phyloP scores from a whole-genome alignment of 2,797 vertebrate genomes.

The Cheirogaleus major region DNA sequence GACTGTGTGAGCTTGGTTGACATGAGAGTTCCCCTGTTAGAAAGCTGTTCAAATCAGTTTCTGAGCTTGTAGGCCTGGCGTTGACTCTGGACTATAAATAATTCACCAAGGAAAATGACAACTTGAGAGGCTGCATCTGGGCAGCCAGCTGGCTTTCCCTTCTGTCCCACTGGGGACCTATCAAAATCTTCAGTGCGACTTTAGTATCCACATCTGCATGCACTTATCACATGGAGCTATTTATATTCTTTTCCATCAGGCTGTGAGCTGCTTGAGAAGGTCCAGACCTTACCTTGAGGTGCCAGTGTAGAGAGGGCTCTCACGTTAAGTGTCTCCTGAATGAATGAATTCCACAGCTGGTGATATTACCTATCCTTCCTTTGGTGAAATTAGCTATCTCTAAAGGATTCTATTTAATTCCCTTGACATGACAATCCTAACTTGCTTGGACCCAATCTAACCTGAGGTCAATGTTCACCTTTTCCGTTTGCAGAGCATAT shows the following conservation, averaged over 20 bases:
- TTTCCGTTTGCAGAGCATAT: constrained; percentile 81
- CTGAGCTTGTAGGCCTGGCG: background rate
- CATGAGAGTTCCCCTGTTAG: background rate
- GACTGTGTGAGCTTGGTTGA: background rate
- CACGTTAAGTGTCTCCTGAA: background rate
- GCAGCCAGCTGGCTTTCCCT: background rate
- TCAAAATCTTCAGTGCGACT: background rate
- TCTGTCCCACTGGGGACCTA: background rate
- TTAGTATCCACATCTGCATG: background rate
- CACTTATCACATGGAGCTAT: background rate
- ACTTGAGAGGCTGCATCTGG: background rate
- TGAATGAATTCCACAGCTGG: background rate
- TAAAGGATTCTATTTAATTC: background rate
- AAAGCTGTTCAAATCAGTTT: background rate
- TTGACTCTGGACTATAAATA: background rate
- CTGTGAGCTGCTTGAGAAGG: background rate
- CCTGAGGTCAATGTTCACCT: background rate
- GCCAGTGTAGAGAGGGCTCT: background rate
- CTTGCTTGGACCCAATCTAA: background rate
- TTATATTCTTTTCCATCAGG: background rate
- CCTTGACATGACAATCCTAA: background rate
- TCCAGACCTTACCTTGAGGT: background rate
- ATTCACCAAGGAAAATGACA: background rate
- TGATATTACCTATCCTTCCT: background rate
- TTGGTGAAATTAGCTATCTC: background rate